Evolutionary conservation across 2,888 invertebrate species (phyloP).

Genomic region (Heliconius charithonia): DNA sequence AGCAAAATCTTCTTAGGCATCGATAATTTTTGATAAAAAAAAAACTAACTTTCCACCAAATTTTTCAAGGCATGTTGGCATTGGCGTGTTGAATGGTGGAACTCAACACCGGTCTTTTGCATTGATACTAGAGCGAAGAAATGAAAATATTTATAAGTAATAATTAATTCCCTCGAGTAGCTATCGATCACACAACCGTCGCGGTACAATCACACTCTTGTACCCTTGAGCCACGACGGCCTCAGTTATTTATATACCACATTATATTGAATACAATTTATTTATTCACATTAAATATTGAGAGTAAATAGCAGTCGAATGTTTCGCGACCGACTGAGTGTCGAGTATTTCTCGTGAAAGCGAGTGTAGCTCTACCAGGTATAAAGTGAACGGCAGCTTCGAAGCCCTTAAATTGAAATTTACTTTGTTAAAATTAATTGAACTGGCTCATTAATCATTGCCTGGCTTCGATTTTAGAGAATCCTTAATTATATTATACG

Average conservation of each 20-base stretch:
- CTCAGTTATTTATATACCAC: neutral
- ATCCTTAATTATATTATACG: conserved; percentile 33
- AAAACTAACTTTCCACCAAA: no score
- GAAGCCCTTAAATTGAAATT: conserved; percentile 42
- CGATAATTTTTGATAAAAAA: neutral
- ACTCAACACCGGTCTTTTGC: no score
- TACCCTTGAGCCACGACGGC: no score
- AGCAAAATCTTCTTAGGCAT: neutral
- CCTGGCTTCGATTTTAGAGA: conserved; percentile 29
- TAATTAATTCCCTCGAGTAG: no score
- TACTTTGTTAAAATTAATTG: conserved; percentile 47
- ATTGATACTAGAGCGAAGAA: no score
- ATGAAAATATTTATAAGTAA: no score
- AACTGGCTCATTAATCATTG: conserved; percentile 42
- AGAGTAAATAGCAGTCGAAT: conserved; percentile 30
- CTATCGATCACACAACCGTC: no score
- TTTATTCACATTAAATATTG: conserved; percentile 19
- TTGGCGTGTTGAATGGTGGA: no score
- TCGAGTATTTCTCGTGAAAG: conserved; percentile 39
- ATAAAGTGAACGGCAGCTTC: conserved; percentile 44
- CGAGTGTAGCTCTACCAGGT: conserved; percentile 35
- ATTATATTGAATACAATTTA: conserved; percentile 12
- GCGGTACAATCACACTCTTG: no score
- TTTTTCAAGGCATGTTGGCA: no score
- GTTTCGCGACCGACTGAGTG: conserved; percentile 32